Evolutionary conservation across 1,140 invertebrate genomes (phyloP).

Genomic region (Micrasema longulum): DNA sequence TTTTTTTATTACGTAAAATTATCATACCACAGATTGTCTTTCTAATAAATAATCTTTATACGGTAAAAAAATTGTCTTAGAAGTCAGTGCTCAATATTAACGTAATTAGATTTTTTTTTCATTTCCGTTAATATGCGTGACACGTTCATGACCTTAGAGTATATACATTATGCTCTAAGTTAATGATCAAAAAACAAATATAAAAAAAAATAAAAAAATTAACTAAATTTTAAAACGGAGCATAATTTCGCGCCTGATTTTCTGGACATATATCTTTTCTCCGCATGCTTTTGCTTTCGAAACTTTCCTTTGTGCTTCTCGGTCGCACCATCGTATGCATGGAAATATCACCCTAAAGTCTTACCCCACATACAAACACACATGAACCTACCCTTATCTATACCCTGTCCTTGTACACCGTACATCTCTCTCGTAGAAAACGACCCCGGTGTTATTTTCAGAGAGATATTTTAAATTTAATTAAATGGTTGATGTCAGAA

Average conservation of each 20-base stretch:
- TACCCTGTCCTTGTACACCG: not conserved
- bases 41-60: too few relatives aligned
- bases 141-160: too few relatives aligned
- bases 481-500: constrained; percentile 23
- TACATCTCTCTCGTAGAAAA: constrained; percentile 32
- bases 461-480: constrained; percentile 24
- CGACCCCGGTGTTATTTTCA: constrained; percentile 16
- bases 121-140: too few relatives aligned
- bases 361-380: constrained; percentile 47
- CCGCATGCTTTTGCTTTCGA: constrained; percentile 55
- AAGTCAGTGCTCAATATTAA: too few relatives aligned
- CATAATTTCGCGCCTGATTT: constrained; percentile 9
- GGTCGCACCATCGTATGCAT: constrained; percentile 51
- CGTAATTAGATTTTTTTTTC: too few relatives aligned
- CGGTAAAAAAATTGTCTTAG: too few relatives aligned
- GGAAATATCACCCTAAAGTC: constrained; percentile 50
- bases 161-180: too few relatives aligned
- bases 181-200: too few relatives aligned
- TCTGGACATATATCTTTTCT: constrained; percentile 52
- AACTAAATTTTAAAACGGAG: too few relatives aligned
- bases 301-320: constrained; percentile 53
- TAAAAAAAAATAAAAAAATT: too few relatives aligned
- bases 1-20: too few relatives aligned
- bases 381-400: constrained; percentile 27
- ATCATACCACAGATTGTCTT: too few relatives aligned